Conservation (phyloP, 2,797 vertebrate genomes). For the Coregonus suidteri region DNA sequence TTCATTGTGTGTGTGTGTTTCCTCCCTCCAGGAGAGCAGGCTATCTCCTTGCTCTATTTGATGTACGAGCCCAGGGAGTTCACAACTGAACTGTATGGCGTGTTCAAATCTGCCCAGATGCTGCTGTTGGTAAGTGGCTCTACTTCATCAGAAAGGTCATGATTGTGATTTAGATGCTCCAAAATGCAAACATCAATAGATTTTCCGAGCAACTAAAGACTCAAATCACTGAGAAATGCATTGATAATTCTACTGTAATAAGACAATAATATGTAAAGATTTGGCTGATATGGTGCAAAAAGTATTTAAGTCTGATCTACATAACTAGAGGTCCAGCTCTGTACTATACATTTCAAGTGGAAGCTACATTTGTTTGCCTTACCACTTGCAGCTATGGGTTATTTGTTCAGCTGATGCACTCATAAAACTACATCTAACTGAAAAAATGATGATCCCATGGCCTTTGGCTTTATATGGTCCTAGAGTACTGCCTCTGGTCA, state of each 20-base stretch:
- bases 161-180: neutral
- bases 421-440: neutral
- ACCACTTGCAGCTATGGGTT: neutral
- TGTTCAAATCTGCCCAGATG: constrained; percentile 63
- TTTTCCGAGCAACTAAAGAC: neutral
- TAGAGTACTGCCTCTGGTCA: neutral
- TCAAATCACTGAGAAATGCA: neutral
- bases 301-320: too few relatives aligned
- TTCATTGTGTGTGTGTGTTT: constrained; percentile 36
- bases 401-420: neutral
- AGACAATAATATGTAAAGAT: neutral
- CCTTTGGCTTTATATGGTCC: neutral
- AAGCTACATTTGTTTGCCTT: neutral
- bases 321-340: too few relatives aligned
- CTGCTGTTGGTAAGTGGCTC: constrained; percentile 61
- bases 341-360: too few relatives aligned
- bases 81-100: constrained; percentile 61
- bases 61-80: constrained; percentile 65
- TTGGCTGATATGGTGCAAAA: neutral
- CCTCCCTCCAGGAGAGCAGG: constrained; percentile 59
- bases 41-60: constrained; percentile 64
- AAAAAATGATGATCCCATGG: neutral
- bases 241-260: neutral
- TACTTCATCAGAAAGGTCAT: neutral
- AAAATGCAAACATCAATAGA: too few relatives aligned